Conservation (phyloP, 2,888 invertebrate species). For the Cosmia trapezina region DNA sequence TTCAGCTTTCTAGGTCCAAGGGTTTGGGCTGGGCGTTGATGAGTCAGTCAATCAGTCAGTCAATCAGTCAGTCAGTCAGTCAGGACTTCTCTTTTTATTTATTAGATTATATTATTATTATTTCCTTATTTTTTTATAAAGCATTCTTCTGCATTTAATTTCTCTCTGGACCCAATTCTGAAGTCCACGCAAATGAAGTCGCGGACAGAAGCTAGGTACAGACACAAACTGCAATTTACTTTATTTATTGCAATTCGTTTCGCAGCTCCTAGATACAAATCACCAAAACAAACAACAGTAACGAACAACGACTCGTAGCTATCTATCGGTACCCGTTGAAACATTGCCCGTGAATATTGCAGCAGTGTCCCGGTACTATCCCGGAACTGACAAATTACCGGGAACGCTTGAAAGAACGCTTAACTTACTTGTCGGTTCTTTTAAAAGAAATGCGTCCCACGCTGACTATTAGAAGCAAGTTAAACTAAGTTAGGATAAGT, state of each 20-base stretch:
- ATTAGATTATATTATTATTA: too few species aligned
- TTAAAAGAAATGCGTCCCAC: slow-evolving; percentile 42
- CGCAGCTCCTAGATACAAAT: slow-evolving; percentile 32
- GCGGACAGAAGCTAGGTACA: neutral
- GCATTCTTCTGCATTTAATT: too few species aligned
- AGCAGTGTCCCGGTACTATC: slow-evolving; percentile 26
- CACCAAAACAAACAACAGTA: slow-evolving; percentile 45
- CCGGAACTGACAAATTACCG: slow-evolving; percentile 46
- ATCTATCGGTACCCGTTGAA: slow-evolving; percentile 38
- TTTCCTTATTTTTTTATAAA: too few species aligned
- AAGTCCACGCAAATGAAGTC: too few species aligned
- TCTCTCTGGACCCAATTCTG: too few species aligned
- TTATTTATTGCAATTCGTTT: slow-evolving; percentile 31
- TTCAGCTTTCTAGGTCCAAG: too few species aligned
- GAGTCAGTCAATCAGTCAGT: too few species aligned
- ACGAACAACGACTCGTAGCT: neutral
- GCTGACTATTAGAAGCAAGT: slow-evolving; percentile 39
- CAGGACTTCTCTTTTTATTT: too few species aligned
- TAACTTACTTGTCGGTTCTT: slow-evolving; percentile 47
- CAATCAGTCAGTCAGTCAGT: too few species aligned
- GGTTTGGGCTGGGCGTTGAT: too few species aligned
- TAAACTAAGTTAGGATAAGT: slow-evolving; percentile 48
- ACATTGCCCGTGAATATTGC: slow-evolving; percentile 49
- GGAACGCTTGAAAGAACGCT: slow-evolving; percentile 40
- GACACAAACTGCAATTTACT: slow-evolving; percentile 22